A percentile compares a stretch with the other conserved stretches of the same genome.
These are phyloP conservation scores for Drosophila nigromelanica DNA, from an alignment of 1,140 invertebrate genomes.

Conservation along the genomic window DNA sequence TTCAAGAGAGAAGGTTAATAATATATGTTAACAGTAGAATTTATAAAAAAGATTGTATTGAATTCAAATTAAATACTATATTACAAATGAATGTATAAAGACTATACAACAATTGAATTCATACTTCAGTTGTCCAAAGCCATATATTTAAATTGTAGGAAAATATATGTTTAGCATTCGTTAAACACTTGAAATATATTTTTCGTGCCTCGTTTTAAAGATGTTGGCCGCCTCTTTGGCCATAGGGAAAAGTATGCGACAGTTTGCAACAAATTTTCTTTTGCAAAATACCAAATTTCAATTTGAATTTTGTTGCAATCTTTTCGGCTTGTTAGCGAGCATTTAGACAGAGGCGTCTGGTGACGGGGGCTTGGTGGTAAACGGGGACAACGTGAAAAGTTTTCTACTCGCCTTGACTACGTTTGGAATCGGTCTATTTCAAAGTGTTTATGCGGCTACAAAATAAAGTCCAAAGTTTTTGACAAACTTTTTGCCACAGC, in stretches of 20 bases:
- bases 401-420: conserved; percentile 50
- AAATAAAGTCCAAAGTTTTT: conserved; percentile 78
- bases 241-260: conserved; percentile 22
- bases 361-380: not conserved
- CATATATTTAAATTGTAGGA: too few relatives aligned
- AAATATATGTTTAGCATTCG: too few relatives aligned
- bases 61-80: too few relatives aligned
- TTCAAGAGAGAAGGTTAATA: too few relatives aligned
- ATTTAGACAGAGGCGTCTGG: conserved; percentile 38
- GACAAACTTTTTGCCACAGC: conserved; percentile 70
- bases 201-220: not conserved
- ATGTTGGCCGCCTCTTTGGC: not conserved
- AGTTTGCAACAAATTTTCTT: conserved; percentile 37
- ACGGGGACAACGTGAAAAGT: conserved; percentile 33
- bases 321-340: conserved; percentile 71
- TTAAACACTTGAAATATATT: not conserved
- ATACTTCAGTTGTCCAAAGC: too few relatives aligned
- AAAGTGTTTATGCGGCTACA: conserved; percentile 82
- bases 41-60: too few relatives aligned
- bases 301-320: conserved; percentile 71
- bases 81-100: too few relatives aligned
- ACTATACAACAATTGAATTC: too few relatives aligned
- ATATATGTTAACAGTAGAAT: too few relatives aligned
- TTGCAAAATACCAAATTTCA: conserved; percentile 61
- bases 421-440: conserved; percentile 68